Base-by-base conservation (phyloP, 2,888 invertebrate genomes). In the Cantharis flavilabris region DNA sequence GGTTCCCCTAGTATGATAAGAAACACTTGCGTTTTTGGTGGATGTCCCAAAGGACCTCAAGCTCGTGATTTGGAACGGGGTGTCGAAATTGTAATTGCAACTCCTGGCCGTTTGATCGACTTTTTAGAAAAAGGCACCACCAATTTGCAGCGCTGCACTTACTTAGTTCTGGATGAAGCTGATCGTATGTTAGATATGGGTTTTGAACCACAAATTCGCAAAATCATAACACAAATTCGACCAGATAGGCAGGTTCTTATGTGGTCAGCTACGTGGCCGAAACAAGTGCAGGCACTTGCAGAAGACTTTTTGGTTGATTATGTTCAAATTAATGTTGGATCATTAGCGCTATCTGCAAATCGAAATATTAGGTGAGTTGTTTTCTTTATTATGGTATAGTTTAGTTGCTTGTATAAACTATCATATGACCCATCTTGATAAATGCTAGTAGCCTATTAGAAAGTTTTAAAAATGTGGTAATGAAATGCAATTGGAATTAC, bases 261-360 rank as follows among this genome's bases (percentile, higher is more conserved):
- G 99, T 99, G 98, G 97, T 98, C 98, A 79, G 99, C 99, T 9
- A 99, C 99, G 1, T 99, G 99, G 99, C 99, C 99, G 2, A 98
- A 98, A 87, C 99, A 99, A 89, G 98, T 99, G 3, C 96, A 97
- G 87, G 94, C 95, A 13, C 90, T 99, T 49, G 99, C 99, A 80
- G 97, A 98, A 87, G 98, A 99, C 88, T 99, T 99, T 87, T 91
- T 99, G 49, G 94, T 91, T 80, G 96, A 98, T 87, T 98, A 98
- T 86, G 93, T 98, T 78, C 98, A 98, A 89, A 94, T 98, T 73
- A 98, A 98, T 88, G 96, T 99, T 88, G 98, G 79, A 71, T 98
- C 98, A 0, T 90, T 98, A 13, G 95, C 96, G 79, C 90, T 99
- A 73, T 94, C 96, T 80, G 98, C 98, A 26, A 98, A 98, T 89